Evolutionary conservation across 2,888 invertebrate species (phyloP).

Genomic region (Ctenicera cuprea): DNA sequence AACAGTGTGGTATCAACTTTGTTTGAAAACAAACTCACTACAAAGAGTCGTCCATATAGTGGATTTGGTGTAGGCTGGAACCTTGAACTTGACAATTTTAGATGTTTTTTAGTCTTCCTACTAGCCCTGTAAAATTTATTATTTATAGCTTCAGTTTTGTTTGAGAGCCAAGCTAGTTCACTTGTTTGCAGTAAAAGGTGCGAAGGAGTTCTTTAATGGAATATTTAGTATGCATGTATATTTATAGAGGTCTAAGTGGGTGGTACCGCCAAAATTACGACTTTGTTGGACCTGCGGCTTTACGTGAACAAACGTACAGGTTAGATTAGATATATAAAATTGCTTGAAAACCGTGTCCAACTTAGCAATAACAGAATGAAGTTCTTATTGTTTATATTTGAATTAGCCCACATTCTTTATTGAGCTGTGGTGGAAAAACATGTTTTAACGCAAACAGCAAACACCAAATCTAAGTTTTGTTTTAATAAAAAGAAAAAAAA

Average conservation of each 20-base stretch:
- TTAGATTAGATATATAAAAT: conserved; percentile 16
- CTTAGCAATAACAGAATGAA: not conserved
- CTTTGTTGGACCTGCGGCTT: conserved; percentile 26
- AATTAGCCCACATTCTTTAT: conserved; percentile 17
- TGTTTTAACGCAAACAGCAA: not conserved
- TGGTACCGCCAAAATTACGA: conserved; percentile 50
- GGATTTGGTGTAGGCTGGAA: conserved; percentile 6
- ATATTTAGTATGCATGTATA: conserved; percentile 50
- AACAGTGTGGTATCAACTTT: not conserved
- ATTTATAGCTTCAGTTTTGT: conserved; percentile 46
- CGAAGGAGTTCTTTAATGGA: conserved; percentile 55
- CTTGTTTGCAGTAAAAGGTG: conserved; percentile 47
- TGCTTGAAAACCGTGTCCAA: conserved; percentile 11
- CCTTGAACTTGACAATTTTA: conserved; percentile 54
- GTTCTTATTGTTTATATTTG: not conserved
- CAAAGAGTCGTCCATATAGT: not conserved
- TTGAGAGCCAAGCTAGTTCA: conserved; percentile 49
- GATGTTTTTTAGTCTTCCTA: conserved; percentile 22
- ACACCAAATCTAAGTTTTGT: not conserved
- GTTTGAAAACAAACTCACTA: not conserved
- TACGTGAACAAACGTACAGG: not conserved
- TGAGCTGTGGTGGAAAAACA: conserved; percentile 3
- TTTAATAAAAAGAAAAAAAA: not conserved
- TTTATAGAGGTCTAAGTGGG: conserved; percentile 52
- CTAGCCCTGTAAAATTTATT: conserved; percentile 36